Conservation (phyloP, 1,140 invertebrate genomes). For the Drosophila guanche region DNA sequence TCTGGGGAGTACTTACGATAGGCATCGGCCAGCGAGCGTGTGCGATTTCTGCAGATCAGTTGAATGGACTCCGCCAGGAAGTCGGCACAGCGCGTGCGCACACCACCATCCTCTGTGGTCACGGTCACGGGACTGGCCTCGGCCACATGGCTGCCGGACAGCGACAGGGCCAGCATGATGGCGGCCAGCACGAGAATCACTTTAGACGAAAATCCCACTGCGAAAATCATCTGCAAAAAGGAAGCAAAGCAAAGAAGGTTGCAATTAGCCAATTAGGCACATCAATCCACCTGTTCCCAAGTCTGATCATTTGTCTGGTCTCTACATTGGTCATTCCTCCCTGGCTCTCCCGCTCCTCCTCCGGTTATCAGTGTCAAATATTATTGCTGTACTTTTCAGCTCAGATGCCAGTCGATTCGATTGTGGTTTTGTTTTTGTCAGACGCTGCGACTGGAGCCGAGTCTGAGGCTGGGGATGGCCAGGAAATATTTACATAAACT, state of each 20-base stretch:
- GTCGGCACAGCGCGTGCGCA: slow-evolving; percentile 55
- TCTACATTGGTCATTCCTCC: too few relatives aligned
- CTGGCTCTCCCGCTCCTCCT: too few relatives aligned
- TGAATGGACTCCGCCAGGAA: slow-evolving; percentile 57
- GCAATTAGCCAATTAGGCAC: too few relatives aligned
- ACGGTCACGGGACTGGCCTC: slow-evolving; percentile 30
- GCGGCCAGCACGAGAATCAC: slow-evolving; percentile 45
- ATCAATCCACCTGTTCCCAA: too few relatives aligned
- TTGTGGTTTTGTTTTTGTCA: slow-evolving; percentile 70
- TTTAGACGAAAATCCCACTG: slow-evolving; percentile 27
- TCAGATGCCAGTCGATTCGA: slow-evolving; percentile 34
- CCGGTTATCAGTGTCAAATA: slow-evolving; percentile 72
- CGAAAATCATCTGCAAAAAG: slow-evolving; percentile 57
- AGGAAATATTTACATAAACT: slow-evolving; percentile 82
- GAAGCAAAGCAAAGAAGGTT: too few relatives aligned
- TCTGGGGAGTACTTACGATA: slow-evolving; percentile 51
- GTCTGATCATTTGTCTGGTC: too few relatives aligned
- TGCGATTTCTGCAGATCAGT: slow-evolving; percentile 51
- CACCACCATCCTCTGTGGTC: slow-evolving; percentile 10
- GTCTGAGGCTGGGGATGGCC: slow-evolving; percentile 22
- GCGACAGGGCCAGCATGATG: slow-evolving; percentile 30
- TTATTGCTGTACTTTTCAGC: slow-evolving; percentile 67
- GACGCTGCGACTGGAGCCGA: too few relatives aligned
- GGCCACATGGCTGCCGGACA: slow-evolving; percentile 29
- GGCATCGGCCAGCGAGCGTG: slow-evolving; percentile 32